Base-by-base conservation (phyloP, 2,888 invertebrate species). In the Xestia sexstrigata region DNA sequence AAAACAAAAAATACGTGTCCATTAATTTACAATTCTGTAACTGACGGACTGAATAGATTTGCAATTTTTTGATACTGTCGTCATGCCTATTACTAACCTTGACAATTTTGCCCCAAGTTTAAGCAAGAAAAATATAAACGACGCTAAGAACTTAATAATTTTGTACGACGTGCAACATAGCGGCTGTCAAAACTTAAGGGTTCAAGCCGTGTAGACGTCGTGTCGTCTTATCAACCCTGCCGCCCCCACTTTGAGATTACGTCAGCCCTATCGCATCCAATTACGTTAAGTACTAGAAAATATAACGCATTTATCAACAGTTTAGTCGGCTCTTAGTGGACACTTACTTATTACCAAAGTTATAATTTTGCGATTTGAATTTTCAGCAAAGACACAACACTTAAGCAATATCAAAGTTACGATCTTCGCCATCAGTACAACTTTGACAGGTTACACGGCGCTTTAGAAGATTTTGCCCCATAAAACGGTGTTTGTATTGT, bases 121-220 rank as follows among this genome's bases (percentile, higher is more conserved):
- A 42, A 15, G 13, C 35, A 26, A 65, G 52, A 60, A 82, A 67
- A 70, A 58, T 35, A 15, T 30, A 30, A 55, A 39, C 11, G 5
- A 52, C 15, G 42, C 6, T 45, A 17, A 66, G 39, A 26, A 67
- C 23, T 67, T 62, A 42, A 77, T 70, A 67, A 68, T 62, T 77
- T 68, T 15, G 15, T 68, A 49, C 26, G 73, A 73, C 69, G 60
- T 73, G 23, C 70, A 81, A 83, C 42, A 79, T 58, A 58, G 83
- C 66, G n/a, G 1, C 52, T 60, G 79, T 63, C 66, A 52, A 47
- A 65, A 80, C 35, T 80, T 75, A 75, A 82, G 63, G 84, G 75
- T 80, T 80, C 15, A 60, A 60, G 63, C 60, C 52, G 17, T 69
- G 62, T 39, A 67, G 45, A 45, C 68, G 63, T 68, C 70, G 45